Evolutionary conservation across 2,113 vertebrate species (phyloP).

Genomic region (Sakesphorus luctuosus): DNA sequence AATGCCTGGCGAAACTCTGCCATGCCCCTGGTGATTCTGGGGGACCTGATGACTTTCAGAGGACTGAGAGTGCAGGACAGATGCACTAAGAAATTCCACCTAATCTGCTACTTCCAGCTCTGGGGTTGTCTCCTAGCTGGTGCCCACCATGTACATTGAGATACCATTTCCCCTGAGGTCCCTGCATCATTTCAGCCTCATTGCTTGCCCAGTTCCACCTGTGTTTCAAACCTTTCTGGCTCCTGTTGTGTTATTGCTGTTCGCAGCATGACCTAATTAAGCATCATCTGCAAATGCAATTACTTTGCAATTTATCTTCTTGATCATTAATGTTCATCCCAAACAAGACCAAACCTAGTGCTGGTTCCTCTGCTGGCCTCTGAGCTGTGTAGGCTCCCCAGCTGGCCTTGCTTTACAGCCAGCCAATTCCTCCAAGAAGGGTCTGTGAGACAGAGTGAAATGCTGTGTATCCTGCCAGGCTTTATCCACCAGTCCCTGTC

Average conservation of each 20-base stretch:
- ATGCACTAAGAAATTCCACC: neutral
- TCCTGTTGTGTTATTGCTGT: neutral
- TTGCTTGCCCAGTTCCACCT: neutral
- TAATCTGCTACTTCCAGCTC: neutral
- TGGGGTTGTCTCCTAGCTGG: neutral
- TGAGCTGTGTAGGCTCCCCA: fast-evolving
- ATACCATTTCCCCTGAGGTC: neutral
- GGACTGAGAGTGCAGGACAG: fast-evolving
- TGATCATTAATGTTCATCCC: neutral
- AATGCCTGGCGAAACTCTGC: neutral
- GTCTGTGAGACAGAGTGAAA: neutral
- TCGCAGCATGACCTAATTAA: neutral
- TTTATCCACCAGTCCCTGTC: constrained; percentile 17
- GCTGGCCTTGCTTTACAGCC: neutral
- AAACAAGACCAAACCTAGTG: neutral
- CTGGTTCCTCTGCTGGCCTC: neutral
- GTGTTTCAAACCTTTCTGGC: neutral
- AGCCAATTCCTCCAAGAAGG: neutral
- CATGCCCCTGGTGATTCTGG: fast-evolving
- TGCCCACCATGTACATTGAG: neutral
- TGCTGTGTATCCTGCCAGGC: neutral
- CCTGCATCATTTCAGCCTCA: neutral
- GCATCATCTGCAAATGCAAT: constrained; percentile 24
- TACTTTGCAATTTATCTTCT: constrained; percentile 25
- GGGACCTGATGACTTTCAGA: neutral